Percentiles rank a stretch among this genome's conserved stretches.
These are phyloP conservation scores for Euwallacea similis DNA, from an alignment of 1,140 invertebrate genomes.

Conservation along the genomic window DNA sequence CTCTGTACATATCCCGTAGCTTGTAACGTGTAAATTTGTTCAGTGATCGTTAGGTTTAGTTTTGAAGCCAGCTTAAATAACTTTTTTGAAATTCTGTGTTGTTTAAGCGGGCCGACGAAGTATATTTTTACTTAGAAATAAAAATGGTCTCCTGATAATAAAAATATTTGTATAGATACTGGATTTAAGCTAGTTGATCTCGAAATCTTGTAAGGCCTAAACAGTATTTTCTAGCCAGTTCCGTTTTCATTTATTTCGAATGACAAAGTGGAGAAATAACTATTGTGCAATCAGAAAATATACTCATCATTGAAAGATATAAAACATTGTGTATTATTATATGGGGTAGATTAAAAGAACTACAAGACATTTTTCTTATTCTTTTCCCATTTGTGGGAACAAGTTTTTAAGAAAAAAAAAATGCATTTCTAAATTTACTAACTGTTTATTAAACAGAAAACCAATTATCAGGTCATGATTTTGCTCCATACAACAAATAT, in stretches of 20 bases:
- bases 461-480: too few relatives aligned
- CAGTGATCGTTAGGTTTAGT: conserved; percentile 39
- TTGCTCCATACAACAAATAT: conserved; percentile 48
- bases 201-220: conserved; percentile 29
- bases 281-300: conserved; percentile 35
- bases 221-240: conserved; percentile 30
- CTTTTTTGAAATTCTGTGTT: too few relatives aligned
- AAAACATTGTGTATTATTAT: neutral
- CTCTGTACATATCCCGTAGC: conserved; percentile 47
- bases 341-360: too few relatives aligned
- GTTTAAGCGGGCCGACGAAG: too few relatives aligned
- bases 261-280: conserved; percentile 18
- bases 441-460: too few relatives aligned
- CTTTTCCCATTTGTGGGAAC: too few relatives aligned
- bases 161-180: conserved; percentile 2
- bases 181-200: conserved; percentile 30
- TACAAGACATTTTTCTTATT: too few relatives aligned
- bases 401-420: too few relatives aligned
- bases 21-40: conserved; percentile 34
- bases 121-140: neutral
- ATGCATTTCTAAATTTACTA: too few relatives aligned
- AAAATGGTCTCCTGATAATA: conserved; percentile 4
- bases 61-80: neutral
- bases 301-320: conserved; percentile 17
- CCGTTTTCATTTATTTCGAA: conserved; percentile 8